These are phyloP conservation scores for Alligator mississippiensis DNA, from an alignment of 2,113 vertebrate genomes.

Conservation along the genomic window DNA sequence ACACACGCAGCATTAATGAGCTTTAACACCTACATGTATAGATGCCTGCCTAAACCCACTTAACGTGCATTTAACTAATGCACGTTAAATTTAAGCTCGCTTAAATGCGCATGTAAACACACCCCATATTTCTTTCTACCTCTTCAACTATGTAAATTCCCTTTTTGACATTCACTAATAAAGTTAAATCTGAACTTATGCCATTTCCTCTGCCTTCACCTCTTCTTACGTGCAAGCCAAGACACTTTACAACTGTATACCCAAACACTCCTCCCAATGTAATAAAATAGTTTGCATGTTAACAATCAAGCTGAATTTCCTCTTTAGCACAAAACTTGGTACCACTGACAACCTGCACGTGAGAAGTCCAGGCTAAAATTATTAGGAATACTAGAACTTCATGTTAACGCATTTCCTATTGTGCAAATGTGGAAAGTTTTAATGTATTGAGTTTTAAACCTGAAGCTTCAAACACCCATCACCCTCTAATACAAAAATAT, in stretches of 20 bases:
- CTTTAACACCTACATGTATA: too few relatives aligned
- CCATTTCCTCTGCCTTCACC: background rate
- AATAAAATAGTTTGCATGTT: background rate
- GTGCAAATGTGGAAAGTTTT: background rate
- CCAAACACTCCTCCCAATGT: background rate
- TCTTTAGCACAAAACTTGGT: background rate
- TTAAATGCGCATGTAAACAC: too few relatives aligned
- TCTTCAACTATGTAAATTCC: too few relatives aligned
- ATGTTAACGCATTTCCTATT: background rate
- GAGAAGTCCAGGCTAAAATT: background rate
- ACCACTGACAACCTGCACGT: background rate
- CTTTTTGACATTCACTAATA: too few relatives aligned
- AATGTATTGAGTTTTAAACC: background rate
- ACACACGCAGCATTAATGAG: too few relatives aligned
- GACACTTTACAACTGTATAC: background rate
- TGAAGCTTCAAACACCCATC: background rate
- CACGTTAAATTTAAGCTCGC: too few relatives aligned
- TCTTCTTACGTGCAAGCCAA: accelerated
- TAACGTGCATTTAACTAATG: too few relatives aligned
- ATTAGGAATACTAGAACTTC: background rate
- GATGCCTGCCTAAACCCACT: too few relatives aligned
- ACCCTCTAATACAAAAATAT: background rate
- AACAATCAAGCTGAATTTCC: background rate
- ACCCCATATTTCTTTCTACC: too few relatives aligned
- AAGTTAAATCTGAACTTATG: background rate